Percentiles rank a stretch among this genome's conserved stretches.
These are phyloP conservation scores for Echinometra lucunter DNA, from an alignment of 53 echinoderm and acorn worm genomes.

Conservation along the genomic window DNA sequence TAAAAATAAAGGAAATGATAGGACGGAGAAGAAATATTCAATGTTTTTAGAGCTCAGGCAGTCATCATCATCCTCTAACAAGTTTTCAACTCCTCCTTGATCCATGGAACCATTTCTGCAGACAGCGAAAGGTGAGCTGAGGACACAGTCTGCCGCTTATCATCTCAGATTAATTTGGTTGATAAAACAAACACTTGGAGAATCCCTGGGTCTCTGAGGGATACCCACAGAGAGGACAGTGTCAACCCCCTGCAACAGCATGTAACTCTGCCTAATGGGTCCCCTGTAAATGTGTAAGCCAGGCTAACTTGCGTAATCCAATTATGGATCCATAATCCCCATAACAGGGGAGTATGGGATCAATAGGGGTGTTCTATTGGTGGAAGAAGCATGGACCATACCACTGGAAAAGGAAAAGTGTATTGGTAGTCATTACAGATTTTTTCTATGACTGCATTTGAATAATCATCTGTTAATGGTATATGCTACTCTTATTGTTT, in stretches of 20 bases:
- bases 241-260: not conserved
- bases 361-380: not conserved
- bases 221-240: not conserved
- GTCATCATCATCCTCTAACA: not conserved
- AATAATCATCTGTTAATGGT: not conserved
- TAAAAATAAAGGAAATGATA: not conserved
- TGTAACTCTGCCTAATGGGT: not conserved
- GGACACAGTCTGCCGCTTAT: slow-evolving; percentile 24
- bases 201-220: not conserved
- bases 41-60: not conserved
- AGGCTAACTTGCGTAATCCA: not conserved
- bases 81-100: not conserved
- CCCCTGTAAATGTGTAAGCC: not conserved
- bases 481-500: too few relatives aligned
- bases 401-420: too few relatives aligned
- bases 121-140: slow-evolving; percentile 4
- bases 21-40: not conserved
- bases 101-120: not conserved
- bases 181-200: slow-evolving; percentile 55
- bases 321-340: slow-evolving; percentile 15
- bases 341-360: not conserved
- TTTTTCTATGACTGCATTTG: not conserved
- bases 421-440: too few relatives aligned
- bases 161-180: slow-evolving; percentile 26
- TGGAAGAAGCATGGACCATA: not conserved